Evolutionary conservation across 2,113 vertebrate genomes (phyloP).

Genomic region (Psephotus haematonotus): DNA sequence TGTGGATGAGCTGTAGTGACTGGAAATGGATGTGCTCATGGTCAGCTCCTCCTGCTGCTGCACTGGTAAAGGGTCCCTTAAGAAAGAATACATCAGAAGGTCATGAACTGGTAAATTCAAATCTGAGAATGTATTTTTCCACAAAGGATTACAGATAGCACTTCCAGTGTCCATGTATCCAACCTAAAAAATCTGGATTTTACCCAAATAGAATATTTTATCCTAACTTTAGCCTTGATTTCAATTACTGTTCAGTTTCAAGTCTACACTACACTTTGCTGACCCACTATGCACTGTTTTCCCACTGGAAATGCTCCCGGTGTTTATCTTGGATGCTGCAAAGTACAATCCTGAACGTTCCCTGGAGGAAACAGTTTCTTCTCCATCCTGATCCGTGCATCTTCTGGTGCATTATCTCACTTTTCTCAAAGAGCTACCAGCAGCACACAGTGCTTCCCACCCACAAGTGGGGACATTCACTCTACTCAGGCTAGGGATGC

Average conservation of each 20-base stretch:
- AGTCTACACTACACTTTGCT: neutral
- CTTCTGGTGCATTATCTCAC: neutral
- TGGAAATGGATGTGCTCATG: neutral
- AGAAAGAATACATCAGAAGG: neutral
- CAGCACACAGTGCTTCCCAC: neutral
- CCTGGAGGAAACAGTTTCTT: neutral
- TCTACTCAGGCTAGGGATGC: accelerated
- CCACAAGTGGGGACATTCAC: neutral
- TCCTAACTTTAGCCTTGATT: neutral
- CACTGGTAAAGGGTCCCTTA: neutral
- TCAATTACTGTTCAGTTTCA: neutral
- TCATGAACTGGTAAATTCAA: neutral
- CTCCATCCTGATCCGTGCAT: neutral
- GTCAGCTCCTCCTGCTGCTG: neutral
- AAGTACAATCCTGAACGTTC: neutral
- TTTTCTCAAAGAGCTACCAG: neutral
- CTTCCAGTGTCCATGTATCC: neutral
- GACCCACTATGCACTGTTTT: neutral
- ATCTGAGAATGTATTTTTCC: neutral
- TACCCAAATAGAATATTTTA: neutral
- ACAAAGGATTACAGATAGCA: neutral
- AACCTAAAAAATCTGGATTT: neutral
- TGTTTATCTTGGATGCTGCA: neutral
- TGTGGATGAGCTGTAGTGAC: neutral
- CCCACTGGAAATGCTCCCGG: neutral